Evolutionary conservation across 2,888 invertebrate species (phyloP), one percentile per base, ranked within the genome.

Genomic region (Amiota communis): DNA sequence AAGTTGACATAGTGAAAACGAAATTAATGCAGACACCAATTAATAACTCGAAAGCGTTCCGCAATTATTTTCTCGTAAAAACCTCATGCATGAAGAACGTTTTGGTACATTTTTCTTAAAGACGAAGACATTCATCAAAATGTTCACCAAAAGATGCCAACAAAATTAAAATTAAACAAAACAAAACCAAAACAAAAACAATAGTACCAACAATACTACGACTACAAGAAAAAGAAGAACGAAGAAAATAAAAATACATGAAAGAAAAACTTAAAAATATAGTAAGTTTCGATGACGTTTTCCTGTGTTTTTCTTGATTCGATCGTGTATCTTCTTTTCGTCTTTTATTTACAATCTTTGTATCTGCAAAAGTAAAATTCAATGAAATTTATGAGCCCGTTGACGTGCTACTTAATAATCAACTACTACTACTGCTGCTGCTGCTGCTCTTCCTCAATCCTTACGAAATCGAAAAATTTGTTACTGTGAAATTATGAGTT

Each of bases 51-150:
- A 76, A 79, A 81, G 75, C 78, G 83, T 84, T 86, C 80, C 81
- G 87, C 85, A 85, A 84, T 82, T 87, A 82, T 81, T 86, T 84
- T 81, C 80, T 80, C 80, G 80, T 86, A 86, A 84, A 85, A 85
- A 79, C 76, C 80, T 79, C 84, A 86, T 81, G 85, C 84, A 79
- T 85, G 84, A 82, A 82, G 72, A 86, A 74, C 83, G 78, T 81
- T 85, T 85, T 86, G 75, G 77, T 83, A 79, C 81, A 84, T 82
- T 81, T 84, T 86, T 84, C 83, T 85, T 85, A 77, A 78, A 78
- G 81, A 81, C 83, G 81, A 78, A 83, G 80, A 86, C 86, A 86
- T 86, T 86, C 86, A 87, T 86, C 87, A 86, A 85, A 82, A 80
- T 65, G 71, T 65, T 57, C 71, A 57, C 46, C 71, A 72, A 36